Percentiles rank a stretch among this genome's conserved stretches.
phyloP scores from a whole-genome alignment of 2,113 vertebrate species.

The Candoia aspera region DNA sequence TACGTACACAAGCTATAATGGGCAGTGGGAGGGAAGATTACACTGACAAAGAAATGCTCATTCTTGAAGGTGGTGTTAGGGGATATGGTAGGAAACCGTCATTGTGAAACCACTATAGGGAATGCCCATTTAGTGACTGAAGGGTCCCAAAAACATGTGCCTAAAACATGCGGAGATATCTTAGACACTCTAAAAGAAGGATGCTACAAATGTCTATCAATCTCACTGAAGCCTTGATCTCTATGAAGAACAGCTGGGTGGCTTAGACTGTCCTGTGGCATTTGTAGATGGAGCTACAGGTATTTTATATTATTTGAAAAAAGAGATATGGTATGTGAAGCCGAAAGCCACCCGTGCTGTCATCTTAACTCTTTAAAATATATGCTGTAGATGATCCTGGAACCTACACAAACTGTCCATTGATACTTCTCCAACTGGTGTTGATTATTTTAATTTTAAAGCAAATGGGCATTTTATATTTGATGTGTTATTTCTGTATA shows the following conservation, averaged over 20 bases:
- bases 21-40: not conserved
- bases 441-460: slow-evolving; percentile 82
- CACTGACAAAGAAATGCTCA: not conserved
- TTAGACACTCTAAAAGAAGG: not conserved
- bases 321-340: slow-evolving; percentile 77
- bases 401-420: slow-evolving; percentile 73
- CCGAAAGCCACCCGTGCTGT: slow-evolving; percentile 61
- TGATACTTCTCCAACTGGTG: slow-evolving; percentile 75
- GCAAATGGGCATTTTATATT: slow-evolving; percentile 79
- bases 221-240: slow-evolving; percentile 88
- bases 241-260: slow-evolving; percentile 93
- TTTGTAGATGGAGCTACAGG: slow-evolving; percentile 80
- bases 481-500: slow-evolving; percentile 78
- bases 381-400: slow-evolving; percentile 72
- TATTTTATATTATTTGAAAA: slow-evolving; percentile 97
- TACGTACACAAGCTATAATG: not conserved
- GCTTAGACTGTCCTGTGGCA: slow-evolving; percentile 89
- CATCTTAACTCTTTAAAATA: slow-evolving; percentile 73
- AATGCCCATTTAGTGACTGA: not conserved
- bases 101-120: not conserved
- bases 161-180: not conserved
- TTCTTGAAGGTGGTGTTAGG: not conserved
- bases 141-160: not conserved
- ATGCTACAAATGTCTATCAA: slow-evolving; percentile 67
- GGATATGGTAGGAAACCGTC: not conserved